Conservation (phyloP, 2,797 vertebrate species). For the Stomatorhinus walkeri region DNA sequence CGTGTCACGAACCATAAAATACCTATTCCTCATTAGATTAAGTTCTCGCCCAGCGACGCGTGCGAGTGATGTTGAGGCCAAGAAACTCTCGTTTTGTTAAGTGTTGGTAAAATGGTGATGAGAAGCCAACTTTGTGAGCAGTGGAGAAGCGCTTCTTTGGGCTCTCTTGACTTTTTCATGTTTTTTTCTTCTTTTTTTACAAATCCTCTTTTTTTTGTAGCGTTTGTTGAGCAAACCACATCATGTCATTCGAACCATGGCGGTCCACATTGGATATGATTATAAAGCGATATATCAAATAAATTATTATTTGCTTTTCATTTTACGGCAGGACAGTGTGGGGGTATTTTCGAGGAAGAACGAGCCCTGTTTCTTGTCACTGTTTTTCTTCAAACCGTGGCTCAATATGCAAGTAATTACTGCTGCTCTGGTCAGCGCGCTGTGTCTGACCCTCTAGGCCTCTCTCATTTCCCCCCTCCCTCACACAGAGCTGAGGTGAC, state of each 20-base stretch:
- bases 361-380: background rate
- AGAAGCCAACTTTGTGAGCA: background rate
- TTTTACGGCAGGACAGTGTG: background rate
- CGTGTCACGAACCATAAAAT: constrained; percentile 58
- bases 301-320: constrained; percentile 8
- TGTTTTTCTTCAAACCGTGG: background rate
- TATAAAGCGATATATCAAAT: constrained; percentile 16
- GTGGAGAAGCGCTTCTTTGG: background rate
- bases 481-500: background rate
- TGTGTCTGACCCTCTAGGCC: background rate
- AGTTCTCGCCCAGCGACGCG: constrained; percentile 20
- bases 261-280: constrained; percentile 3
- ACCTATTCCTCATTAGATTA: constrained; percentile 55
- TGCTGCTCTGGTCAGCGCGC: background rate
- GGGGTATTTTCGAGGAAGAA: background rate
- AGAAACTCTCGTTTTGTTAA: background rate
- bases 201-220: background rate
- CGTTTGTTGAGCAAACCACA: background rate
- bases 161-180: background rate
- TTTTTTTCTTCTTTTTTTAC: background rate
- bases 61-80: constrained; percentile 28
- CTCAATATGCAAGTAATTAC: constrained; percentile 16
- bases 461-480: background rate
- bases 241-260: background rate
- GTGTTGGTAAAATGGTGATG: background rate